Percentiles rank a stretch among this genome's conserved stretches.
phyloP scores from a whole-genome alignment of 92 coral and sea anemone species.

The Montipora capitata region DNA sequence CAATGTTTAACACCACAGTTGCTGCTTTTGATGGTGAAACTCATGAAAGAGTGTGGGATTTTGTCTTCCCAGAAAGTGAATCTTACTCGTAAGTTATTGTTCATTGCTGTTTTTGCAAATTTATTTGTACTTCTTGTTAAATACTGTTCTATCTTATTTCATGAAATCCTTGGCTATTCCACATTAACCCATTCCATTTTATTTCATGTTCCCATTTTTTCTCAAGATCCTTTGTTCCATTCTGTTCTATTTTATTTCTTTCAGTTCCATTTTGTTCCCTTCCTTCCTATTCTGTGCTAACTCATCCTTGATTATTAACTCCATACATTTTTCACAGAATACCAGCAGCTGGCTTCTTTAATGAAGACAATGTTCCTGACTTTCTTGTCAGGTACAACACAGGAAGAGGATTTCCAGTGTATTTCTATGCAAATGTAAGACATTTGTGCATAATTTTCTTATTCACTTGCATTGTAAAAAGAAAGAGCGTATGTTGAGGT shows the following conservation, averaged over 20 bases:
- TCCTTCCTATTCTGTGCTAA: too few relatives aligned
- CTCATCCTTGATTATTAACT: too few relatives aligned
- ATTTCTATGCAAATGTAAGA: conserved; percentile 88
- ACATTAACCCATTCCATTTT: too few relatives aligned
- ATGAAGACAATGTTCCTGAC: conserved; percentile 91
- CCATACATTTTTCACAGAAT: conserved; percentile 64
- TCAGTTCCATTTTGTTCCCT: too few relatives aligned
- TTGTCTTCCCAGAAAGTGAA: conserved; percentile 93
- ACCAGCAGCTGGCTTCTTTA: conserved; percentile 95
- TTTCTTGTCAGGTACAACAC: conserved; percentile 92
- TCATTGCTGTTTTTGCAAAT: not conserved
- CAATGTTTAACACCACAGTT: conserved; percentile 95
- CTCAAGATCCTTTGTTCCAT: not conserved
- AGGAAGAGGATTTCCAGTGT: conserved; percentile 94
- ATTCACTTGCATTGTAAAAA: not conserved
- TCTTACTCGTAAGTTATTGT: conserved; percentile 84
- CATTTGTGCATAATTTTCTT: not conserved
- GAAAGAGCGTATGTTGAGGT: too few relatives aligned
- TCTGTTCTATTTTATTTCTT: not conserved
- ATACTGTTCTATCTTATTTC: too few relatives aligned
- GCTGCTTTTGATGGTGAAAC: conserved; percentile 98
- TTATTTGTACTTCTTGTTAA: too few relatives aligned
- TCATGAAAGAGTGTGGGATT: conserved; percentile 82
- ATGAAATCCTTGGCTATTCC: too few relatives aligned
- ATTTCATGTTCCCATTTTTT: too few relatives aligned